Evolutionary conservation across 1,140 invertebrate species (phyloP).

Genomic region (Grapholita molesta): DNA sequence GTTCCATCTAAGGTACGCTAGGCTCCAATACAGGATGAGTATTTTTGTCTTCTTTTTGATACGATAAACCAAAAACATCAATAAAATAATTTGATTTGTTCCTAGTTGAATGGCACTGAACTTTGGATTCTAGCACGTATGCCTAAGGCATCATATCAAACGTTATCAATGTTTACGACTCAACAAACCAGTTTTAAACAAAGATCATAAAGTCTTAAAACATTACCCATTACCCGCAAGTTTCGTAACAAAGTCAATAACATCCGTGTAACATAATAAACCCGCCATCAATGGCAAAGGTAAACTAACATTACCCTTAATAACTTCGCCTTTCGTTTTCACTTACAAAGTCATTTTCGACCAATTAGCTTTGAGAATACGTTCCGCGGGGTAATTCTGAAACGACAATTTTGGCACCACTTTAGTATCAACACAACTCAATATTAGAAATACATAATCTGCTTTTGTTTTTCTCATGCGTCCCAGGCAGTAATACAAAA

Average conservation of each 20-base stretch:
- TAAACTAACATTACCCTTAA: constrained; percentile 16
- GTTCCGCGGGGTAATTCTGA: neutral
- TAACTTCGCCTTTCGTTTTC: constrained; percentile 18
- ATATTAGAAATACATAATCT: neutral
- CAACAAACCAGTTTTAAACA: no score
- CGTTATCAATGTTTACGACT: no score
- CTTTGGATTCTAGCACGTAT: no score
- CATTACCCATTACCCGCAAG: neutral
- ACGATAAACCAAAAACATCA: no score
- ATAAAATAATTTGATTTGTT: no score
- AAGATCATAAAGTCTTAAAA: neutral
- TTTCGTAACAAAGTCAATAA: neutral
- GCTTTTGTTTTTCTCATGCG: no score
- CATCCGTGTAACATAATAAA: neutral
- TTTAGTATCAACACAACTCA: neutral
- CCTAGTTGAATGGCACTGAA: no score
- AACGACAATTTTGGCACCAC: neutral
- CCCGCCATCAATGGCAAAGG: neutral
- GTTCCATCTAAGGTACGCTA: no score
- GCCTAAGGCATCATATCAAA: no score
- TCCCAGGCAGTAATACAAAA: no score
- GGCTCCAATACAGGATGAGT: no score
- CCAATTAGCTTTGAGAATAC: constrained; percentile 19
- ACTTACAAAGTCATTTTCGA: constrained; percentile 21
- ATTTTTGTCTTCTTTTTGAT: no score